phyloP scores from a whole-genome alignment of 2,888 invertebrate species.

The Frankliniella intonsa region DNA sequence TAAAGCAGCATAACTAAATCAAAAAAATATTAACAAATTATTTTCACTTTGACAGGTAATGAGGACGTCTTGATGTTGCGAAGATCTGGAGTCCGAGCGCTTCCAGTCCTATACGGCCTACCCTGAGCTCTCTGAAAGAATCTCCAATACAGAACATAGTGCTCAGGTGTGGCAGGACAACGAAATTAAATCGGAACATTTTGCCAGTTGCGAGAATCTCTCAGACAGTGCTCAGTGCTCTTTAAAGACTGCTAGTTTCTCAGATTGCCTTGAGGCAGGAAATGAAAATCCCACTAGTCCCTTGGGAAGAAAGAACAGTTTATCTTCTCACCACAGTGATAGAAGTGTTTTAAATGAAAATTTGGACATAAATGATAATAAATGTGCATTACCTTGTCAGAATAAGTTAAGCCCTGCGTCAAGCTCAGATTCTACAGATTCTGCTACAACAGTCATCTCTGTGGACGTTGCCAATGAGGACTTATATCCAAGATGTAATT shows the following conservation, averaged over 20 bases:
- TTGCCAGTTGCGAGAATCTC: neutral
- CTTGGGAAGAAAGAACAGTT: neutral
- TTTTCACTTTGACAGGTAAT: neutral
- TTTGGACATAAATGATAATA: constrained; percentile 7
- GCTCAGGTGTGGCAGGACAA: neutral
- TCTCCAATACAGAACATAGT: neutral
- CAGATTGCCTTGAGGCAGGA: neutral
- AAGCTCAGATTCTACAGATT: neutral
- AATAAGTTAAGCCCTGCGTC: neutral
- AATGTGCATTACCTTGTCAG: constrained; percentile 6
- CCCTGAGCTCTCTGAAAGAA: neutral
- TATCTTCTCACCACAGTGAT: neutral
- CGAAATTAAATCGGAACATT: neutral
- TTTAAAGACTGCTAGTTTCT: constrained; percentile 17
- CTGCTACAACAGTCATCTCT: neutral
- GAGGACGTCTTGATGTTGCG: constrained; percentile 5
- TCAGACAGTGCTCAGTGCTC: constrained; percentile 14
- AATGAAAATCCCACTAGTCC: constrained; percentile 10
- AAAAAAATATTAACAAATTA: neutral
- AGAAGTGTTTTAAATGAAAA: constrained; percentile 6
- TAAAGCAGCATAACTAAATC: too few species aligned
- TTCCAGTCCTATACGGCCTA: constrained; percentile 19
- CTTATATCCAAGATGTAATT: too few species aligned
- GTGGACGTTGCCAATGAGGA: neutral
- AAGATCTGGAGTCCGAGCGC: neutral